Conservation (phyloP, 2,888 invertebrate species). For the Cheilosia soror region DNA sequence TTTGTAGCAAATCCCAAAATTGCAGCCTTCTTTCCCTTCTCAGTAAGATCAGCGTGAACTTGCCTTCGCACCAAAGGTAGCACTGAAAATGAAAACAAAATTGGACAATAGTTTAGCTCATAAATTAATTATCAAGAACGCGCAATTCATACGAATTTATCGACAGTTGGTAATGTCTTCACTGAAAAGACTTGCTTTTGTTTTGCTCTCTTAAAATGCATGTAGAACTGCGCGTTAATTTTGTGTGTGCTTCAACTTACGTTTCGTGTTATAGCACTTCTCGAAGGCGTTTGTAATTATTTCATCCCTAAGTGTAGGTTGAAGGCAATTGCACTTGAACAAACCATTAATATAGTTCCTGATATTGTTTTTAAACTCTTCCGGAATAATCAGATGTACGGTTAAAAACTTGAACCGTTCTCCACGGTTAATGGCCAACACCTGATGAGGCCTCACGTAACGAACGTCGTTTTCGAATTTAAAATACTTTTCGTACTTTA, state of each 20-base stretch:
- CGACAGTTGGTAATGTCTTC: too few species aligned
- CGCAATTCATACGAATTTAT: too few species aligned
- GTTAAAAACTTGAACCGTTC: slow-evolving; percentile 91
- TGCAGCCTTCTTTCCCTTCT: slow-evolving; percentile 91
- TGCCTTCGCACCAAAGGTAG: slow-evolving; percentile 88
- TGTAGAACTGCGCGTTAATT: too few species aligned
- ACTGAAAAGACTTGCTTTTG: too few species aligned
- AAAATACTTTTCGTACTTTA: slow-evolving; percentile 91
- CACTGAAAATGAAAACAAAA: slow-evolving; percentile 81
- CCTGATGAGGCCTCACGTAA: slow-evolving; percentile 92
- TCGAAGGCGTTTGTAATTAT: slow-evolving; percentile 85
- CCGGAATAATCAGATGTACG: slow-evolving; percentile 90
- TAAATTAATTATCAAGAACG: too few species aligned
- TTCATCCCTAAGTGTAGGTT: slow-evolving; percentile 81
- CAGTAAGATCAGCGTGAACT: slow-evolving; percentile 89
- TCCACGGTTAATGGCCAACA: slow-evolving; percentile 94
- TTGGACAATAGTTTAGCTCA: too few species aligned
- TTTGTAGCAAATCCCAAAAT: slow-evolving; percentile 93
- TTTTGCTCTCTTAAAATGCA: too few species aligned
- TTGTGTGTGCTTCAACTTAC: slow-evolving; percentile 80
- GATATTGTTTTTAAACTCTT: slow-evolving; percentile 86
- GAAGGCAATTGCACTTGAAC: slow-evolving; percentile 82
- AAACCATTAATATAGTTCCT: slow-evolving; percentile 84
- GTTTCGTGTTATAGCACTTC: slow-evolving; percentile 86
- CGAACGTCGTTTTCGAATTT: slow-evolving; percentile 87